Conservation (phyloP, 23 tunicate genomes). For the Halocynthia aurantium region DNA sequence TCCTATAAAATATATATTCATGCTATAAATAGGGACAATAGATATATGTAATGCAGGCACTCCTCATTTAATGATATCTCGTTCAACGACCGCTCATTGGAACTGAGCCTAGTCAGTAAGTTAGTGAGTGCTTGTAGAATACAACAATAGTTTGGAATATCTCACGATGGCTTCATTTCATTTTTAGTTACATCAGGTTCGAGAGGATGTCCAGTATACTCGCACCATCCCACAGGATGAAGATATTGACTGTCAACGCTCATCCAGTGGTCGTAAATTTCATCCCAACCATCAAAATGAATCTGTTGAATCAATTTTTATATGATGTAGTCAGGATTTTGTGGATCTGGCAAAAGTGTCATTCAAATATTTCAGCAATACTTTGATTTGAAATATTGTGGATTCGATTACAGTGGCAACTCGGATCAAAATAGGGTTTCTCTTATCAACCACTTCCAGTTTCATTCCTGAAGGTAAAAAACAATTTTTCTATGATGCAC, state of each 20-base stretch:
- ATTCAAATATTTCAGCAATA: no score
- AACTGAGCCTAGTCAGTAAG: no score
- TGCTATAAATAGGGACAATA: no score
- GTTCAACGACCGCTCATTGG: no score
- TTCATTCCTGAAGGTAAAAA: constrained; percentile 24
- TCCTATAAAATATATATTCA: background rate
- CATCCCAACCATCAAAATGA: constrained; percentile 78
- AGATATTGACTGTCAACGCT: constrained; percentile 63
- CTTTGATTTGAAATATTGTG: constrained; percentile 28
- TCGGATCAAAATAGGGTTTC: constrained; percentile 56
- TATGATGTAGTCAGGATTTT: no score
- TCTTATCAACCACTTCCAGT: constrained; percentile 69
- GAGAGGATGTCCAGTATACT: constrained; percentile 37
- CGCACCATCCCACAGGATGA: constrained; percentile 67
- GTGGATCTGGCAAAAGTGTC: no score
- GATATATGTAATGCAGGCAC: no score
- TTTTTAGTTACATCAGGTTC: constrained; percentile 32
- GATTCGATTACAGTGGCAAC: constrained; percentile 54
- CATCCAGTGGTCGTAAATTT: constrained; percentile 49
- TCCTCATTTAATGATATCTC: no score
- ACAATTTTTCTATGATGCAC: background rate
- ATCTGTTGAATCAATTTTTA: background rate
- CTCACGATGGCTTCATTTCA: constrained; percentile 15
- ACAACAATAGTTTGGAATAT: background rate
- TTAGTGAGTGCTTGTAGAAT: no score